These are phyloP conservation scores for Aphrocallistes beatrix DNA, from an alignment of 37 sponge, comb jelly and placozoan species.

Conservation along the genomic window DNA sequence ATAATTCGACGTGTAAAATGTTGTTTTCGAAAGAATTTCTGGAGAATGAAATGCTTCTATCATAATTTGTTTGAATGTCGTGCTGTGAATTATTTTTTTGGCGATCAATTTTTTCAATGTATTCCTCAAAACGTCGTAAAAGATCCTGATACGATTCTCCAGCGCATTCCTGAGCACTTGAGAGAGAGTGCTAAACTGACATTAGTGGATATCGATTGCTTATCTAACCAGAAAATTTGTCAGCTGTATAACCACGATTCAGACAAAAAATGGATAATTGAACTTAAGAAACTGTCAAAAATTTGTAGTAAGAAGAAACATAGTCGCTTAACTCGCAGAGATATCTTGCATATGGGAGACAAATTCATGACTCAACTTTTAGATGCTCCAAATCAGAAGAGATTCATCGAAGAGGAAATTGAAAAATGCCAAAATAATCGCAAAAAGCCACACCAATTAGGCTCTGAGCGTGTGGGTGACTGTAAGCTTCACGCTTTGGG, in stretches of 20 bases:
- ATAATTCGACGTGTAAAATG: background rate
- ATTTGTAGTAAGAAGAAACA: background rate
- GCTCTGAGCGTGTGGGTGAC: background rate
- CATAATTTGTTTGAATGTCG: background rate
- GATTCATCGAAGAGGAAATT: background rate
- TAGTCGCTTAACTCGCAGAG: too few relatives aligned
- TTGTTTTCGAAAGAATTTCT: background rate
- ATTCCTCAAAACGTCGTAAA: background rate
- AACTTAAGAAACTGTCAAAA: background rate
- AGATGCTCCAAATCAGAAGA: background rate
- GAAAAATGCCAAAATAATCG: background rate
- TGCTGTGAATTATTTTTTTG: too few relatives aligned
- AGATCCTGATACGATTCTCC: background rate
- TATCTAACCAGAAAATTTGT: background rate
- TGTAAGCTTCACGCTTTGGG: slow-evolving; percentile 10
- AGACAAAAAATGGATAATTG: background rate
- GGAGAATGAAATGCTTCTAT: background rate
- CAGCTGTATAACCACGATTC: background rate
- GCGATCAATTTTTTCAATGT: background rate
- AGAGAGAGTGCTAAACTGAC: background rate
- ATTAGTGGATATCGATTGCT: background rate
- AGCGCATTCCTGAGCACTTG: background rate
- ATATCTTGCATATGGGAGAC: too few relatives aligned
- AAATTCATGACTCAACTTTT: background rate
- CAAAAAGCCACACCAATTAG: background rate